Evolutionary conservation across 2,113 vertebrate genomes (phyloP), one percentile per base, ranked within the genome.

Genomic region (Nansenia antarctica): DNA sequence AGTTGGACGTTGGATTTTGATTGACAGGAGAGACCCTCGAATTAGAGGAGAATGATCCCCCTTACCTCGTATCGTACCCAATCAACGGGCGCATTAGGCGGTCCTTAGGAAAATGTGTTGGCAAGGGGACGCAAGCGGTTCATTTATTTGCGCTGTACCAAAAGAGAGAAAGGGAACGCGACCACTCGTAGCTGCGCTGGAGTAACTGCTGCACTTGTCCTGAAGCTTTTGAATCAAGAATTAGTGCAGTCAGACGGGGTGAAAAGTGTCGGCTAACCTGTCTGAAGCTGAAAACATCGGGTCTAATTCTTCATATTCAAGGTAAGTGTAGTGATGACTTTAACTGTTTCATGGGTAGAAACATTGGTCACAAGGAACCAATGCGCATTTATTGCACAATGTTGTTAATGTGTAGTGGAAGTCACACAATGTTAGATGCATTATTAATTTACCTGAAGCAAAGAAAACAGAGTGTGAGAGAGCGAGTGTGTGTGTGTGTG

Each of bases 141-240:
- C 90, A 90, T 92, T 92, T 90, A 90, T 90, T 83, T 78, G 82
- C 80, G 72, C 5, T 9, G n/a, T 20, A 49, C 75, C 7, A 63
- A 77, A 70, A 61, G 65, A 78, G 68, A 79, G 39, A 52, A n/a
- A 73, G 85, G 39, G 5, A 49, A 49, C 45, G 6, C 11, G 45
- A 20, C 11, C 11, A 49, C 45, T 49, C 20, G n/a, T n/a, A n/a
- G 45, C 7, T 49, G 45, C 7, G 6, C 20, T 49, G n/a, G 45
- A 49, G n/a, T 49, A 49, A 49, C 45, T 49, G n/a, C 45, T 37
- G 35, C 45, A 49, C 45, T 20, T 1, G 15, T 8, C 1, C 11
- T 37, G 5, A 37, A 37, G 11, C 35, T 37, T 37, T 11, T 37
- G 35, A 5, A 5, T 37, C 11, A 5, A 37, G 35, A 5, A 37